Evolutionary conservation across 2,113 vertebrate species (phyloP), one percentile per base, ranked within the genome.

Genomic region (Sinocyclocheilus maitianheensis): DNA sequence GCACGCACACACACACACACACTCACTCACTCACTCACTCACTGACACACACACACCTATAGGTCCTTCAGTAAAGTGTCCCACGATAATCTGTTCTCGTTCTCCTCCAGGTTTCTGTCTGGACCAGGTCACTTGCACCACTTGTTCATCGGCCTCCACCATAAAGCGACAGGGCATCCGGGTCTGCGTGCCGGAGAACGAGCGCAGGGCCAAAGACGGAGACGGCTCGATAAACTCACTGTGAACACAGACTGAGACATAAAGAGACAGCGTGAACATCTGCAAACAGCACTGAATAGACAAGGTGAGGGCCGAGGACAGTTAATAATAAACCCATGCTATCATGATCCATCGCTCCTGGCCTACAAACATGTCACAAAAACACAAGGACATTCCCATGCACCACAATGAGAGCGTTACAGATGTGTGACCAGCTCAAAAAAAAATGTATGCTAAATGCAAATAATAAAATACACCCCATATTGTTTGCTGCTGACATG

Each of bases 51-150:
- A 30, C 67, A 65, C 22, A 93, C 94, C 94, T 77, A 69, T 93
- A n/a, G 91, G 90, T 13, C 94, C 94, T 0, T 93, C 91, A 0
- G 0, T 10, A 79, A 84, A 91, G 89, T 95, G 94, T 26, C 88
- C 92, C 0, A 91, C 92, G 88, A 93, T 94, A 84, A 95, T 91
- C 55, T 91, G 91, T 7, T 95, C 93, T 83, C 89, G 91, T 75
- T 10, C 87, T 43, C 91, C 91, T 0, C 90, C 91, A 0, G 63
- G 69, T 14, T 91, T 89, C 48, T 90, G 89, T 86, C 92, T 94
- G 81, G 55, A 84, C 95, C 95, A 95, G 24, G 92, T 93, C 84
- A 95, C 94, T 88, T 95, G 95, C 83, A 95, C 91, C 90, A 93
- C 88, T 43, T 79, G 84, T 75, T 92, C 65, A 0, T 4, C 86